phyloP scores from a whole-genome alignment of 2,888 invertebrate species.

The Osedax fenrisi region DNA sequence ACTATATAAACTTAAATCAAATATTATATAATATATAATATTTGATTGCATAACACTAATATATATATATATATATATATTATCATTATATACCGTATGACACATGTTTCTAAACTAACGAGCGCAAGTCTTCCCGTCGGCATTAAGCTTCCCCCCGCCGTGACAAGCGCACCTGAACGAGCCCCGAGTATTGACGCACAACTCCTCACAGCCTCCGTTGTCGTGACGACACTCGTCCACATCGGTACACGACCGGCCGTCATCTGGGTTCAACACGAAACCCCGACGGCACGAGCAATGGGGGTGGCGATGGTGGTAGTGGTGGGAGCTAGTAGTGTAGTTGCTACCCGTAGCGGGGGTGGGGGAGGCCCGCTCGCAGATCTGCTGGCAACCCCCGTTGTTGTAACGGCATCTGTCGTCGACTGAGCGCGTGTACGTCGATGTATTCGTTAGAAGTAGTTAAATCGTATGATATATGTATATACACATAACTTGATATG shows the following conservation, averaged over 20 bases:
- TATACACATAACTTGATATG: too few relatives aligned
- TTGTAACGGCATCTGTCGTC: not conserved
- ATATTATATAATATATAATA: too few relatives aligned
- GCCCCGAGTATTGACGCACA: slow-evolving; percentile 31
- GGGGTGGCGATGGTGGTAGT: too few relatives aligned
- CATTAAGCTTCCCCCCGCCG: slow-evolving; percentile 29
- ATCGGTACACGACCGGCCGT: not conserved
- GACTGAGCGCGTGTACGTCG: too few relatives aligned
- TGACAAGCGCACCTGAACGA: slow-evolving; percentile 30
- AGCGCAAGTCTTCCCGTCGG: slow-evolving; percentile 28
- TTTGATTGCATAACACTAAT: not conserved
- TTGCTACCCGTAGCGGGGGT: too few relatives aligned
- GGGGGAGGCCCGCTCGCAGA: not conserved
- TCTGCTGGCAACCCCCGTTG: slow-evolving; percentile 9
- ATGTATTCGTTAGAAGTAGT: too few relatives aligned
- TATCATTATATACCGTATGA: too few relatives aligned
- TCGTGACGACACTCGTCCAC: not conserved
- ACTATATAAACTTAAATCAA: too few relatives aligned
- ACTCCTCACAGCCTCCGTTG: slow-evolving; percentile 22
- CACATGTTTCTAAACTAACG: slow-evolving; percentile 25
- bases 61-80: not conserved
- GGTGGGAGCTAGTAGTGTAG: too few relatives aligned
- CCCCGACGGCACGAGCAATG: not conserved
- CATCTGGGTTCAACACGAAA: not conserved
- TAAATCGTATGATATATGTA: too few relatives aligned